phyloP scores from a whole-genome alignment of 1,140 invertebrate species.

The Luehdorfia chinensis region DNA sequence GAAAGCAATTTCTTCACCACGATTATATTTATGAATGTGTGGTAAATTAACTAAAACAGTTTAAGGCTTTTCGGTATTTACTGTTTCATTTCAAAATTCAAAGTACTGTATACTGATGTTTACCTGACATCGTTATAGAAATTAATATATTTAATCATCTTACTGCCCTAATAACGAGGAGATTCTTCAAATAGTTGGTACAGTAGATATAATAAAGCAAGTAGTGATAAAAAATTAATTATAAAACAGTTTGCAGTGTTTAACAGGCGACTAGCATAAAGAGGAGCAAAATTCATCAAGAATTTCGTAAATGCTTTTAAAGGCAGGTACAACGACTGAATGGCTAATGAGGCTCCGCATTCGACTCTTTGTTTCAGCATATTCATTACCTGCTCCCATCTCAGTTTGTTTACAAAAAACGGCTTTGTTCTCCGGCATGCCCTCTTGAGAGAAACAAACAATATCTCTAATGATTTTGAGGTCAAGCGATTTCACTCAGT shows the following conservation, averaged over 20 bases:
- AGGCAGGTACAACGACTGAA: slow-evolving; percentile 57
- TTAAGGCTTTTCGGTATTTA: too few relatives aligned
- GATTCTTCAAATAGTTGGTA: too few relatives aligned
- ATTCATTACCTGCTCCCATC: slow-evolving; percentile 66
- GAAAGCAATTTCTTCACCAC: too few relatives aligned
- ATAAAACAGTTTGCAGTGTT: slow-evolving; percentile 25
- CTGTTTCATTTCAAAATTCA: too few relatives aligned
- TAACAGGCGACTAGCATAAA: slow-evolving; percentile 27
- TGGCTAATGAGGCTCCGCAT: slow-evolving; percentile 62
- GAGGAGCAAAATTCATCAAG: slow-evolving; percentile 42
- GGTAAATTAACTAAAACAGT: too few relatives aligned
- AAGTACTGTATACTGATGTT: too few relatives aligned
- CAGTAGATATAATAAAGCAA: background rate
- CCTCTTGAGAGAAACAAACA: slow-evolving; percentile 57
- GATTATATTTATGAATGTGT: too few relatives aligned
- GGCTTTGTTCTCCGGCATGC: slow-evolving; percentile 47
- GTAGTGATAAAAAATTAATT: slow-evolving; percentile 8
- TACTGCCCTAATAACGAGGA: too few relatives aligned
- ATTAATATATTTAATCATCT: too few relatives aligned
- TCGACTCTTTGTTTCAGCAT: slow-evolving; percentile 61
- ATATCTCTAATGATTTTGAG: slow-evolving; percentile 64
- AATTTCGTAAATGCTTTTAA: slow-evolving; percentile 59
- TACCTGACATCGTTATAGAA: too few relatives aligned
- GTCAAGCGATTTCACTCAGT: slow-evolving; percentile 52
- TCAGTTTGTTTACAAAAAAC: slow-evolving; percentile 61